These are phyloP conservation scores for Brachionus rubens DNA, from an alignment of 1,140 invertebrate species.

Conservation along the genomic window DNA sequence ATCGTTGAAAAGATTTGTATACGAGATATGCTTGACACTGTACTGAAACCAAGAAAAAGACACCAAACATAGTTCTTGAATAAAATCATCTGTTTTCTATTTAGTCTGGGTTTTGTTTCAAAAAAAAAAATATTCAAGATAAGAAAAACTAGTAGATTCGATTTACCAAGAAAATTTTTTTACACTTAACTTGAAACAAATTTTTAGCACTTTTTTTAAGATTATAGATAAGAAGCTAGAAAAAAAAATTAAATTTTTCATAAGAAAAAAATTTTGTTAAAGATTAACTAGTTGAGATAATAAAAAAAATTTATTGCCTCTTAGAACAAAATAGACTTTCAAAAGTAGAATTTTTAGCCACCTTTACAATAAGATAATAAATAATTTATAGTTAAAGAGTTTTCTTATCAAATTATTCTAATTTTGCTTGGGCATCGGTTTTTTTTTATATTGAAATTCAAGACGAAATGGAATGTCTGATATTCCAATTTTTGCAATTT, in stretches of 20 bases:
- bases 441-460: not conserved
- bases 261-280: not conserved
- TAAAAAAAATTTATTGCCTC: slow-evolving; percentile 41
- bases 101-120: slow-evolving; percentile 36
- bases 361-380: not conserved
- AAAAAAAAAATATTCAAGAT: not conserved
- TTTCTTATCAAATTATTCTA: slow-evolving; percentile 17
- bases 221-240: not conserved
- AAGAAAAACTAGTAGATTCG: too few relatives aligned
- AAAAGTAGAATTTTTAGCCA: slow-evolving; percentile 1
- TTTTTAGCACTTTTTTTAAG: slow-evolving; percentile 30
- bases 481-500: not conserved
- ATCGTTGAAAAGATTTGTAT: not conserved
- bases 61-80: not conserved
- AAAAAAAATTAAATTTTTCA: not conserved
- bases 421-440: not conserved
- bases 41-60: not conserved
- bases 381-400: not conserved
- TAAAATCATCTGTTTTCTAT: slow-evolving; percentile 13
- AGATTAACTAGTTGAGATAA: slow-evolving; percentile 44
- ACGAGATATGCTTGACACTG: slow-evolving; percentile 27
- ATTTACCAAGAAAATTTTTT: too few relatives aligned
- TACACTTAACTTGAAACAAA: slow-evolving; percentile 26
- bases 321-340: slow-evolving; percentile 24
- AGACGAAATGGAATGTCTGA: slow-evolving; percentile 33